Evolutionary conservation across 2,888 invertebrate species (phyloP).

Genomic region (Drosophila subsilvestris): DNA sequence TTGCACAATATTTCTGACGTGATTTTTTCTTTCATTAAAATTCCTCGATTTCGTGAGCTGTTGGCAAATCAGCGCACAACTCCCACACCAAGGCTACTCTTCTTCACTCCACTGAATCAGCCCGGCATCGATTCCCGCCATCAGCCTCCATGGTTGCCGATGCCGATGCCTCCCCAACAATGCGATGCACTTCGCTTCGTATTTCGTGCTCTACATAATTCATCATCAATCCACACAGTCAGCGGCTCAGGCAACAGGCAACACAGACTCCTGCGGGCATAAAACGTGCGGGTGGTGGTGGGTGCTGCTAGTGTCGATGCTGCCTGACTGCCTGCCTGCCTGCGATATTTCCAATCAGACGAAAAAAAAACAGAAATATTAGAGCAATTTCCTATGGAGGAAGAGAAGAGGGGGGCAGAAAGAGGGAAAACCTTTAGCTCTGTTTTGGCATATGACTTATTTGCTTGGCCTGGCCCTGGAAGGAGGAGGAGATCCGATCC

Average conservation of each 20-base stretch:
- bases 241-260: constrained; percentile 36
- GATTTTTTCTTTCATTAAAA: constrained; percentile 68
- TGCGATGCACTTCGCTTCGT: constrained; percentile 59
- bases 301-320: not conserved
- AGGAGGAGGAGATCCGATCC: constrained; percentile 13
- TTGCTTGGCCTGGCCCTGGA: constrained; percentile 53
- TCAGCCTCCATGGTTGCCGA: constrained; percentile 21
- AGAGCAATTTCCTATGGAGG: constrained; percentile 71
- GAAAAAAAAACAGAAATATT: constrained; percentile 63
- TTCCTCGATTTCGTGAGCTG: constrained; percentile 68
- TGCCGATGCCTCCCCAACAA: constrained; percentile 36
- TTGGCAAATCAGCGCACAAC: constrained; percentile 65
- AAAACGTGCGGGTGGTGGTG: constrained; percentile 10
- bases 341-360: constrained; percentile 72
- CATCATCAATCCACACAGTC: constrained; percentile 80
- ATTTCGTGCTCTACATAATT: constrained; percentile 83
- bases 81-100: constrained; percentile 60
- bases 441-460: constrained; percentile 68
- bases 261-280: constrained; percentile 62
- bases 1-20: constrained; percentile 29
- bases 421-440: constrained; percentile 44
- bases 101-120: constrained; percentile 10
- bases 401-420: not conserved
- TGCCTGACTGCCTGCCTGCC: constrained; percentile 38
- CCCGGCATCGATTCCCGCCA: constrained; percentile 35